Percentiles rank a stretch among this genome's conserved stretches.
Conservation (phyloP, 2,888 invertebrate genomes). For the Silvanus unidentatus region DNA sequence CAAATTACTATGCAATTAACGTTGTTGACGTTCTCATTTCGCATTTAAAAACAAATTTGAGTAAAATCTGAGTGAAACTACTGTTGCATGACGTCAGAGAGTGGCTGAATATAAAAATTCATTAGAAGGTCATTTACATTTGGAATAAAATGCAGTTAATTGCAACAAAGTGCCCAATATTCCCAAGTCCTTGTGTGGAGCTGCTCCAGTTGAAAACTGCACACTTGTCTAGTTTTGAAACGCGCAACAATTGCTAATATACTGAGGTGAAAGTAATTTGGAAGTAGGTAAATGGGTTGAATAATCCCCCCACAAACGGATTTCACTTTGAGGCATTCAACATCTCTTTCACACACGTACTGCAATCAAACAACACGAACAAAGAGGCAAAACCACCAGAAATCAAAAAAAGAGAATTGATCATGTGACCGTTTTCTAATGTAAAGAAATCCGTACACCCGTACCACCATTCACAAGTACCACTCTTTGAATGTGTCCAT, state of each 20-base stretch:
- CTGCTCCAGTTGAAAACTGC: too few relatives aligned
- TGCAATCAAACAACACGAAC: neutral
- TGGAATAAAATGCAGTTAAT: too few relatives aligned
- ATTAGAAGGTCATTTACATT: too few relatives aligned
- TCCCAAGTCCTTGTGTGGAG: too few relatives aligned
- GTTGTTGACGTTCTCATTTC: too few relatives aligned
- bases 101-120: too few relatives aligned
- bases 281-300: slow-evolving; percentile 46
- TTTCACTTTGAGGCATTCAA: slow-evolving; percentile 35
- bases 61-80: too few relatives aligned
- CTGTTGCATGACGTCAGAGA: too few relatives aligned
- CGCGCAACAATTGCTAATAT: neutral
- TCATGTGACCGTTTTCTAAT: slow-evolving; percentile 33
- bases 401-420: slow-evolving; percentile 18
- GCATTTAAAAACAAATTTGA: too few relatives aligned
- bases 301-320: slow-evolving; percentile 33
- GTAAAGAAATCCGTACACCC: slow-evolving; percentile 13
- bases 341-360: slow-evolving; percentile 8
- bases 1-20: too few relatives aligned
- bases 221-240: too few relatives aligned
- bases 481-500: slow-evolving; percentile 22
- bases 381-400: neutral
- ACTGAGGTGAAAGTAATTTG: slow-evolving; percentile 43
- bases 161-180: too few relatives aligned
- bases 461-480: slow-evolving; percentile 23